Base-by-base conservation (phyloP, 1,140 invertebrate genomes). In the Plutomurus gul region DNA sequence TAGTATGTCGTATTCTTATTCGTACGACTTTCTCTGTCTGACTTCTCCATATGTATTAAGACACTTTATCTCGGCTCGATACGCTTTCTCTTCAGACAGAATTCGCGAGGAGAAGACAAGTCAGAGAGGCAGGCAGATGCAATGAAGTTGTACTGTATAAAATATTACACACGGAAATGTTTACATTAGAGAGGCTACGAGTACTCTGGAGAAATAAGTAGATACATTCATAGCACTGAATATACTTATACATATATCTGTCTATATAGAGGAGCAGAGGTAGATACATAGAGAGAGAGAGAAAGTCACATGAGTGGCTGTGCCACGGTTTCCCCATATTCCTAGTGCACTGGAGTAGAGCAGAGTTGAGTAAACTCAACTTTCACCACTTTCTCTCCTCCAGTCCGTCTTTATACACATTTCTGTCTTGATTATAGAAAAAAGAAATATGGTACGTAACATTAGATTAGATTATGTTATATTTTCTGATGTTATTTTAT, bases 1-100 rank as follows among this genome's bases (percentile, higher is more conserved):
- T n/a, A 20, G 46, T 65, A 51, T 51, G 16, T 51, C 47, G n/a
- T 49, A 60, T 60, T 60, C 30, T n/a, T 65, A 65, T 33, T 65
- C 13, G 11, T 6, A 11, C 22, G 22, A 65, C 13, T 33, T 65
- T 7, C 1, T 27, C 25, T n/a, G 10, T 33, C 56, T 36, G 56
- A 65, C 56, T 65, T 65, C 25, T 33, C 27, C 56, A 65, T 65
- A 65, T 65, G 56, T 65, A 65, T 30, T 13, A 7, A 25, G 11
- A 65, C 36, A 65, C 11, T 65, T 65, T 65, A 33, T n/a, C 56
- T 65, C 16, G 27, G 16, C 22, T 27, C 20, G 18, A 27, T 56
- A n/a, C 30, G 25, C 51, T 25, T 56, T 25, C 22, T 33, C 8
- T n/a, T 25, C 56, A 33, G 27, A 25, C 11, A 47, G n/a, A n/a